phyloP scores from a whole-genome alignment of 1,140 invertebrate genomes.

The Trigoniulus corallinus region DNA sequence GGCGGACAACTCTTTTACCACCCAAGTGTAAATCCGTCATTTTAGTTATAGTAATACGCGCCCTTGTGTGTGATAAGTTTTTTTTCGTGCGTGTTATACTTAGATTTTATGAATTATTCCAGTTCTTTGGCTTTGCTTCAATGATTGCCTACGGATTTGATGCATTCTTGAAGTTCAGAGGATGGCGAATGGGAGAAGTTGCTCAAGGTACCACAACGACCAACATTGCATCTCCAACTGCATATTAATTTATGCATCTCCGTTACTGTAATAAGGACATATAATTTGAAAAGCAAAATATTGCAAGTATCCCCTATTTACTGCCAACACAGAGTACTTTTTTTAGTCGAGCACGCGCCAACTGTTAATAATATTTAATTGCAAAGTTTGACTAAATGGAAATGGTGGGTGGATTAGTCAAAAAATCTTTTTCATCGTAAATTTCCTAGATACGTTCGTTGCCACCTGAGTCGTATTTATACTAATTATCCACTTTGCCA shows the following conservation, averaged over 20 bases:
- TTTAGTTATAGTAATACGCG: background rate
- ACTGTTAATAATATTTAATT: too few species aligned
- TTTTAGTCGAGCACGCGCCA: too few species aligned
- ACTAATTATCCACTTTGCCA: too few species aligned
- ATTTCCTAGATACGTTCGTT: too few species aligned
- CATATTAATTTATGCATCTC: slow-evolving; percentile 29
- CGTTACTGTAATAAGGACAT: too few species aligned
- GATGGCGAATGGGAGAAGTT: slow-evolving; percentile 40
- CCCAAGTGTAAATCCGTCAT: background rate
- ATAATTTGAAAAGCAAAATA: too few species aligned
- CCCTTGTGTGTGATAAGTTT: background rate
- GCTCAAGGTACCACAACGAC: slow-evolving; percentile 55
- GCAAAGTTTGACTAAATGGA: too few species aligned
- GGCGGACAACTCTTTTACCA: background rate
- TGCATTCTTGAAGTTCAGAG: slow-evolving; percentile 53
- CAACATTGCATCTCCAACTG: slow-evolving; percentile 35
- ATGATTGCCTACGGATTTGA: slow-evolving; percentile 60
- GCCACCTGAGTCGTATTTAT: too few species aligned
- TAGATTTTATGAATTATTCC: slow-evolving; percentile 19
- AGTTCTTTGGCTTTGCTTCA: slow-evolving; percentile 64
- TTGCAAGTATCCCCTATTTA: too few species aligned
- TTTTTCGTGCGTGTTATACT: slow-evolving; percentile 1
- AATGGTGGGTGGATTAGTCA: too few species aligned
- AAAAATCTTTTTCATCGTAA: too few species aligned
- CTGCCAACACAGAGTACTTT: too few species aligned